Percentiles rank a stretch among this genome's conserved stretches.
Evolutionary conservation across 2,113 vertebrate genomes (phyloP).

Genomic region (Prietella phreatophila): DNA sequence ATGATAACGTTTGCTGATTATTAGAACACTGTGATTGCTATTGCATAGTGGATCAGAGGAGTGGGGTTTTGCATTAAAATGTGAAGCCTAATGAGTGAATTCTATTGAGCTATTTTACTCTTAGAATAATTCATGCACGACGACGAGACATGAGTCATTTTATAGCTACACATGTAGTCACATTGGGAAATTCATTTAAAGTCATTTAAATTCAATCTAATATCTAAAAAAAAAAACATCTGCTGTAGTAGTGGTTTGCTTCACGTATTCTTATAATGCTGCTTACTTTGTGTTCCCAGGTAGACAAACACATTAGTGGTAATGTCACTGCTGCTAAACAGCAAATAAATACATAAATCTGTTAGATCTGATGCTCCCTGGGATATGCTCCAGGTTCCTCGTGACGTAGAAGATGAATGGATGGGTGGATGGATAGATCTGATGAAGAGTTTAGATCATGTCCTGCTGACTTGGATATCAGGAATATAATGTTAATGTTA

Average conservation of each 20-base stretch:
- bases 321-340: not conserved
- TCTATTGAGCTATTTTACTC: not conserved
- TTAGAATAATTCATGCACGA: not conserved
- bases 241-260: not conserved
- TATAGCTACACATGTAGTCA: not conserved
- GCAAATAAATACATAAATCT: not conserved
- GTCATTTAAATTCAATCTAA: not conserved
- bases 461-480: not conserved
- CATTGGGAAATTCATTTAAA: not conserved
- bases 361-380: too few relatives aligned
- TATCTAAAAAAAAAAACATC: not conserved
- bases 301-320: not conserved
- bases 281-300: not conserved
- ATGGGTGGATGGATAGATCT: too few relatives aligned
- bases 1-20: conserved; percentile 10
- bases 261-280: not conserved
- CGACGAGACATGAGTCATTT: not conserved
- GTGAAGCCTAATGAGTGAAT: not conserved
- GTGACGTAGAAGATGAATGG: too few relatives aligned
- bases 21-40: not conserved
- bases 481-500: not conserved
- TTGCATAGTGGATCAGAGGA: not conserved
- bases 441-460: not conserved
- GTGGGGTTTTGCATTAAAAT: not conserved
- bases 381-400: too few relatives aligned